These are phyloP conservation scores for Lasiommata megera DNA, from an alignment of 2,888 invertebrate genomes.

Conservation along the genomic window DNA sequence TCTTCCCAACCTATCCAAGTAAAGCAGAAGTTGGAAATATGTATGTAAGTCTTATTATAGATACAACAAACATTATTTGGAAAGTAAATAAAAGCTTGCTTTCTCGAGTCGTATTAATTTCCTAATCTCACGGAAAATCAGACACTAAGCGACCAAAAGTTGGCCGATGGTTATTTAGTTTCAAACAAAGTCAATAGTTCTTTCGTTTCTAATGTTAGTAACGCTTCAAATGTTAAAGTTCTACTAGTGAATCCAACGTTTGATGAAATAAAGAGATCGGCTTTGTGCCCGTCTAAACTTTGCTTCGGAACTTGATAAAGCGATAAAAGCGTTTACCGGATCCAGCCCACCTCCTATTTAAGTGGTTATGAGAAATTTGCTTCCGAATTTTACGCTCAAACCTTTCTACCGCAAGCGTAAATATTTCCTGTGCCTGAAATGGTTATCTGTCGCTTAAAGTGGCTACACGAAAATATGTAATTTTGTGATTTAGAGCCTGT, in stretches of 20 bases:
- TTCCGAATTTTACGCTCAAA: conserved; percentile 3
- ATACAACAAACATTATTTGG: too few relatives aligned
- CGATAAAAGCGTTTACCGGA: conserved; percentile 8
- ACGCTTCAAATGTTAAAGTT: background rate
- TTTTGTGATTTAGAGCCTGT: too few relatives aligned
- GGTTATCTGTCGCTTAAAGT: too few relatives aligned
- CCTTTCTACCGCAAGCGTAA: background rate
- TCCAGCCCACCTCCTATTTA: background rate
- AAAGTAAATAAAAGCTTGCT: too few relatives aligned
- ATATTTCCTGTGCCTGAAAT: background rate
- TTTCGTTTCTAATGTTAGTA: background rate
- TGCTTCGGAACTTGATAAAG: conserved; percentile 7
- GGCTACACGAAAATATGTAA: too few relatives aligned
- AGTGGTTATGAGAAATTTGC: conserved; percentile 13
- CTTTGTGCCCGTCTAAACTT: background rate
- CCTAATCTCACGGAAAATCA: too few relatives aligned
- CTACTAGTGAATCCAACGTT: background rate
- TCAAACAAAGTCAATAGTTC: background rate
- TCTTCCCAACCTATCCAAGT: too few relatives aligned
- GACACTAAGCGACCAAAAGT: too few relatives aligned
- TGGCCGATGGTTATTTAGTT: too few relatives aligned
- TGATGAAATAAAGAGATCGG: conserved; percentile 3
- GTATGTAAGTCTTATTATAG: too few relatives aligned
- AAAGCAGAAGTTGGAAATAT: too few relatives aligned
- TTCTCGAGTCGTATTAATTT: too few relatives aligned